Conservation (phyloP, 2,797 vertebrate species). For the Molossus alvarezi region DNA sequence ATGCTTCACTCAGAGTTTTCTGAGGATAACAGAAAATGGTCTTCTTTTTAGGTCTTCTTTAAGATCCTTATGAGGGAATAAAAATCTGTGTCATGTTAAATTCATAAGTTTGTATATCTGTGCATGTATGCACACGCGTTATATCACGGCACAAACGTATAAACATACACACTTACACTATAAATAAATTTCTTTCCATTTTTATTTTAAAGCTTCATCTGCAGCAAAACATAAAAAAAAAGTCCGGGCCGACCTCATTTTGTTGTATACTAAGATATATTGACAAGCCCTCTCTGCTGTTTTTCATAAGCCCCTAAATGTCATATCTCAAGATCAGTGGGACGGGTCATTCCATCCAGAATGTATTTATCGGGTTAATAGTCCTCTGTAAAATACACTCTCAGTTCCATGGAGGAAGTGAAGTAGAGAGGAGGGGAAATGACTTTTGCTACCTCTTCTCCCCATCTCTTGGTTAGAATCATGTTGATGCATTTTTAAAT, state of each 20-base stretch:
- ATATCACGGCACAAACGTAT: neutral
- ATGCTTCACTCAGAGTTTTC: neutral
- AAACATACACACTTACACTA: neutral
- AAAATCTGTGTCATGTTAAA: constrained; percentile 6
- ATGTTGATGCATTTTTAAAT: constrained; percentile 65
- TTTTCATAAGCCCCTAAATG: constrained; percentile 60
- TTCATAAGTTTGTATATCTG: neutral
- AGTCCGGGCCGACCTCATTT: neutral
- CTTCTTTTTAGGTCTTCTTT: neutral
- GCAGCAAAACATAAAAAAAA: constrained; percentile 18
- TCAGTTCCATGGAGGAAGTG: neutral
- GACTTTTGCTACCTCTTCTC: neutral
- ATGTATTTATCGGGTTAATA: neutral
- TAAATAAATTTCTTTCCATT: constrained; percentile 24
- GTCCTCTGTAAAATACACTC: neutral
- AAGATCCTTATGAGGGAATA: neutral
- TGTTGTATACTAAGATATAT: neutral
- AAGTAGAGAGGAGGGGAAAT: constrained; percentile 27
- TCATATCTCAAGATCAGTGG: constrained; percentile 57
- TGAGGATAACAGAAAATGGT: neutral
- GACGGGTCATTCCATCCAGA: neutral
- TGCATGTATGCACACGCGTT: neutral
- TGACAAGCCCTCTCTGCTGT: constrained; percentile 8
- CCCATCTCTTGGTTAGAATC: neutral
- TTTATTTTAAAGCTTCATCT: constrained; percentile 56